Conservation (phyloP, 2,113 vertebrate species). For the Motacilla alba region DNA sequence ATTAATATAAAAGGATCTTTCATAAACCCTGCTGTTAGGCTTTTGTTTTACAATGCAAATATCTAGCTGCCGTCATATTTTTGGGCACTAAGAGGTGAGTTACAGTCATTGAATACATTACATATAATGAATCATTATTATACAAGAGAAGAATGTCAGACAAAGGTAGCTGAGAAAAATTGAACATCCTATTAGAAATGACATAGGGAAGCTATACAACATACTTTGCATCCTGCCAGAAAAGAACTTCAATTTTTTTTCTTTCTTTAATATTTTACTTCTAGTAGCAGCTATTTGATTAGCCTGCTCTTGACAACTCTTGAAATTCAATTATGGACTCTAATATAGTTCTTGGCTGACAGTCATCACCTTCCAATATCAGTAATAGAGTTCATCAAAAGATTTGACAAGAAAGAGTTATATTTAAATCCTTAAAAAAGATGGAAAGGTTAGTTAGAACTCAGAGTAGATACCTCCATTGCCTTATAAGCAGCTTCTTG, state of each 20-base stretch:
- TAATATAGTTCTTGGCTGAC: slow-evolving; percentile 40
- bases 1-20: background rate
- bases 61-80: slow-evolving; percentile 40
- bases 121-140: slow-evolving; percentile 42
- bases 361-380: background rate
- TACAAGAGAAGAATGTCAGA: slow-evolving; percentile 9
- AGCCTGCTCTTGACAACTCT: slow-evolving; percentile 21
- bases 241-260: background rate
- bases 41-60: slow-evolving; percentile 54
- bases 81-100: slow-evolving; percentile 34
- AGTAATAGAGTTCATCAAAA: background rate
- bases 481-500: background rate
- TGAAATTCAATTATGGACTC: slow-evolving; percentile 42
- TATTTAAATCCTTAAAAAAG: slow-evolving; percentile 9
- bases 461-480: background rate
- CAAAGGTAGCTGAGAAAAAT: slow-evolving; percentile 30
- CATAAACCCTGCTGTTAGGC: background rate
- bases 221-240: background rate
- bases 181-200: slow-evolving; percentile 6
- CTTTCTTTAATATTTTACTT: background rate
- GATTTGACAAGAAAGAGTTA: background rate
- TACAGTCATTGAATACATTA: slow-evolving; percentile 50
- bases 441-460: background rate
- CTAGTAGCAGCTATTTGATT: slow-evolving; percentile 22
- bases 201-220: background rate